phyloP scores from a whole-genome alignment of 2,888 invertebrate species.

The Drosophila niveifrons region DNA sequence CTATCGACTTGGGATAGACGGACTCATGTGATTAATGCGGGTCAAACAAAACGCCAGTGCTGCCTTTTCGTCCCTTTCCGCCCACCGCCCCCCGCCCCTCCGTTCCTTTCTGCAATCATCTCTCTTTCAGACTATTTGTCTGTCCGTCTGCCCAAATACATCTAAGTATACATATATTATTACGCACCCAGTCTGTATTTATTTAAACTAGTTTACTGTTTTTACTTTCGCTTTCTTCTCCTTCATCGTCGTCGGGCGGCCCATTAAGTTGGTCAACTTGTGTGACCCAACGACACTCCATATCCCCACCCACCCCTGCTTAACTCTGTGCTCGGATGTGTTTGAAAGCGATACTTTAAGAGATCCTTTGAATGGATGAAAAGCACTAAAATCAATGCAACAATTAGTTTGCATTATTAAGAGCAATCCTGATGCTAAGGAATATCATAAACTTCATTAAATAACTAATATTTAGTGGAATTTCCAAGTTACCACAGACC shows the following conservation, averaged over 20 bases:
- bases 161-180: constrained; percentile 20
- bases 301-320: not conserved
- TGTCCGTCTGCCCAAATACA: constrained; percentile 16
- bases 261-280: constrained; percentile 47
- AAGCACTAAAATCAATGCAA: not conserved
- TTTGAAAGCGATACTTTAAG: constrained; percentile 21
- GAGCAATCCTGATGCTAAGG: too few relatives aligned
- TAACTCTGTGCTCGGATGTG: not conserved
- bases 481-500: too few relatives aligned
- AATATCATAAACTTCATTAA: too few relatives aligned
- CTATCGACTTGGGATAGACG: constrained; percentile 11
- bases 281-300: not conserved
- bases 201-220: constrained; percentile 39
- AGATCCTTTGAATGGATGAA: not conserved
- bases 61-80: not conserved
- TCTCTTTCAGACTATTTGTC: not conserved
- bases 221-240: constrained; percentile 28
- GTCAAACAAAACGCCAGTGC: constrained; percentile 54
- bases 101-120: not conserved
- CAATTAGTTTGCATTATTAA: too few relatives aligned
- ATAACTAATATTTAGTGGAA: too few relatives aligned
- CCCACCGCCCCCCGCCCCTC: not conserved
- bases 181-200: constrained; percentile 30
- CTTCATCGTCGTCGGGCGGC: constrained; percentile 12
- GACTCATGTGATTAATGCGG: constrained; percentile 71